Evolutionary conservation across 2,797 vertebrate genomes (phyloP).

Genomic region (Pygocentrus nattereri): DNA sequence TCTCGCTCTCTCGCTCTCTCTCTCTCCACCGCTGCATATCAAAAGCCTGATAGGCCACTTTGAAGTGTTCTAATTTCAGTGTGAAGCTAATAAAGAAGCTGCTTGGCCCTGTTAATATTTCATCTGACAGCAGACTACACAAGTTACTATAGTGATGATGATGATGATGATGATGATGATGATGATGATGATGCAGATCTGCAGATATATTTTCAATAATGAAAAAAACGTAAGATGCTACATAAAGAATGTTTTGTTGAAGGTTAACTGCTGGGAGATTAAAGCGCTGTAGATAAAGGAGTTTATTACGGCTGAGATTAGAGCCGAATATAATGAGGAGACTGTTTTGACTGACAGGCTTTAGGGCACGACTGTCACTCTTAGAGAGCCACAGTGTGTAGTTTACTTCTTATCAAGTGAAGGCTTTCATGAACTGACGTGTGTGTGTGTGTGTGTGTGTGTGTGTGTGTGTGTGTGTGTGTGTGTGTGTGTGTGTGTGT

Average conservation of each 20-base stretch:
- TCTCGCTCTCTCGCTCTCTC: background rate
- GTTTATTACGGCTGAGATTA: background rate
- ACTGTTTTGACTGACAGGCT: no score
- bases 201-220: background rate
- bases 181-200: slow-evolving; percentile 6
- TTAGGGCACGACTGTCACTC: no score
- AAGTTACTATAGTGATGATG: background rate
- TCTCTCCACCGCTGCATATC: background rate
- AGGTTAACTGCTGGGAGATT: no score
- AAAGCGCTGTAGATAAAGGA: background rate
- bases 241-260: no score
- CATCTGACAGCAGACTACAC: background rate
- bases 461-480: no score
- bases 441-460: no score
- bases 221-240: background rate
- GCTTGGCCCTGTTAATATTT: no score
- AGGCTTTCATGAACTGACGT: no score
- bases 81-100: background rate
- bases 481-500: no score
- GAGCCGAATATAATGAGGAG: no score
- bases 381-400: no score
- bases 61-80: background rate
- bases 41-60: slow-evolving; percentile 1
- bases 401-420: no score
- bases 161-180: slow-evolving; percentile 21